Percentiles rank a stretch among this genome's conserved stretches.
phyloP scores from a whole-genome alignment of 2,113 vertebrate species.

The Erythrocebus patas region DNA sequence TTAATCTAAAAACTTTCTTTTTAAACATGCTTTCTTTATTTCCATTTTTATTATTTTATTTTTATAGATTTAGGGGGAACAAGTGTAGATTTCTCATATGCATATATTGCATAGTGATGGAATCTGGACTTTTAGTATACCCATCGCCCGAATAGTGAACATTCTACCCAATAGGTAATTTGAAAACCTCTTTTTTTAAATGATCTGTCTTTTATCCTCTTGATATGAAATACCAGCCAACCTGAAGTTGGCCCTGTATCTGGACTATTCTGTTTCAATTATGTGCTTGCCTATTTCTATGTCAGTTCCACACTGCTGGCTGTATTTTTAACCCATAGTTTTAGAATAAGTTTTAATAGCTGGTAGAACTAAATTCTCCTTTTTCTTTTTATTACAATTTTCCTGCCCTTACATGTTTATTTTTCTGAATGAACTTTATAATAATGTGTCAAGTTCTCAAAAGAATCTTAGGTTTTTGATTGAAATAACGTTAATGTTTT shows the following conservation, averaged over 20 bases:
- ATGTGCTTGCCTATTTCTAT: background rate
- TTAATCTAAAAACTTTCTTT: background rate
- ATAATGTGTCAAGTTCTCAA: background rate
- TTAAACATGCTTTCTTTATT: no score
- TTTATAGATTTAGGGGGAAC: no score
- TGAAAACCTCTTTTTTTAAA: background rate
- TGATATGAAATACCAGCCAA: background rate
- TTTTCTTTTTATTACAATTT: background rate
- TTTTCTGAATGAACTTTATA: background rate
- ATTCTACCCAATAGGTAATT: no score
- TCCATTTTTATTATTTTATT: no score
- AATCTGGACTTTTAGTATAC: no score
- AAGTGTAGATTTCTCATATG: no score
- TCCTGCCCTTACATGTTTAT: background rate
- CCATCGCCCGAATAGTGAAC: no score
- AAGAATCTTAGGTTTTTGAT: conserved; percentile 25
- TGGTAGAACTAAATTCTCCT: background rate
- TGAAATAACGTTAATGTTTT: background rate
- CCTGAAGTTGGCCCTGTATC: background rate
- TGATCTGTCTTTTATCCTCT: background rate
- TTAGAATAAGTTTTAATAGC: background rate
- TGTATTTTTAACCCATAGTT: background rate
- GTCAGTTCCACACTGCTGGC: background rate
- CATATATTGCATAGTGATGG: no score
- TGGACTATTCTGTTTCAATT: background rate